Evolutionary conservation across 2,888 invertebrate species (phyloP).

Genomic region (Dasypogon diadema): DNA sequence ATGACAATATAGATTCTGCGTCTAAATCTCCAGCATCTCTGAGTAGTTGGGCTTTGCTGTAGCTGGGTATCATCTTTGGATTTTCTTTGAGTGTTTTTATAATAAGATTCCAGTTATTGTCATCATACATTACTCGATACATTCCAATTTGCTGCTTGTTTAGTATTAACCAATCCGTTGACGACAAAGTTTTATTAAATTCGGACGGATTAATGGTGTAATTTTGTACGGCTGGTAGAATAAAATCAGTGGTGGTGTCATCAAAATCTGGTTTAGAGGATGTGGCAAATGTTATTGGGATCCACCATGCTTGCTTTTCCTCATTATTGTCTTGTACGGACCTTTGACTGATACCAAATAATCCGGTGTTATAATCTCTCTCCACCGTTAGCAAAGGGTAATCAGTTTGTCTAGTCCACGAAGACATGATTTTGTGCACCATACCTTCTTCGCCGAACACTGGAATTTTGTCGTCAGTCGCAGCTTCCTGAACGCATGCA

Average conservation of each 20-base stretch:
- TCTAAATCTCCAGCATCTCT: slow-evolving; percentile 75
- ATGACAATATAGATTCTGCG: slow-evolving; percentile 59
- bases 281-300: slow-evolving; percentile 64
- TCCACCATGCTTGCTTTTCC: slow-evolving; percentile 60
- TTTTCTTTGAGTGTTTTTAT: slow-evolving; percentile 73
- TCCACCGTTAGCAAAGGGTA: slow-evolving; percentile 72
- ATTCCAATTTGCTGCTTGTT: slow-evolving; percentile 66
- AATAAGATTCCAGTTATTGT: slow-evolving; percentile 75
- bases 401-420: slow-evolving; percentile 75
- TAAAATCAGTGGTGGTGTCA: slow-evolving; percentile 62
- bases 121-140: slow-evolving; percentile 80
- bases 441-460: slow-evolving; percentile 61
- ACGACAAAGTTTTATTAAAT: slow-evolving; percentile 46
- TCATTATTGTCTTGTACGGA: slow-evolving; percentile 59
- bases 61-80: slow-evolving; percentile 77
- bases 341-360: slow-evolving; percentile 71
- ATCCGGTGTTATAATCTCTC: slow-evolving; percentile 69
- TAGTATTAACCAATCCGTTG: slow-evolving; percentile 63
- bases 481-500: slow-evolving; percentile 61
- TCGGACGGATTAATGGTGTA: slow-evolving; percentile 47
- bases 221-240: slow-evolving; percentile 57
- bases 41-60: slow-evolving; percentile 87
- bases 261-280: slow-evolving; percentile 63
- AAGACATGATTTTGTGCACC: slow-evolving; percentile 73
- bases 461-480: slow-evolving; percentile 59